phyloP scores from a whole-genome alignment of 2,888 invertebrate genomes.

The Emmelina monodactyla region DNA sequence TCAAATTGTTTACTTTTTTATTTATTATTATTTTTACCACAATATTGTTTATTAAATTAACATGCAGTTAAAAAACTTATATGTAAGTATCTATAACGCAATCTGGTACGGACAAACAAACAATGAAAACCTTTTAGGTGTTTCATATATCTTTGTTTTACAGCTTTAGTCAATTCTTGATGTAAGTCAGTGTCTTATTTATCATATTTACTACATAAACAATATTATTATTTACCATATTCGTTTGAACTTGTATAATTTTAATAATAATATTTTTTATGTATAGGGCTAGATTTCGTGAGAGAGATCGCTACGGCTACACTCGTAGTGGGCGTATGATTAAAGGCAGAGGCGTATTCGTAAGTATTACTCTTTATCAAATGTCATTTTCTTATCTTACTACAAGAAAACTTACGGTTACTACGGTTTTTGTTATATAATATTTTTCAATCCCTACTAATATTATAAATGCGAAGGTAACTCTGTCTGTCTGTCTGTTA shows the following conservation, averaged over 20 bases:
- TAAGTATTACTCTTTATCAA: slow-evolving; percentile 65
- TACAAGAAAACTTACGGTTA: too few species aligned
- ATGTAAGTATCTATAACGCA: too few species aligned
- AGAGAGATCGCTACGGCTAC: slow-evolving; percentile 52
- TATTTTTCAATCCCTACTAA: background rate
- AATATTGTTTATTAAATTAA: too few species aligned
- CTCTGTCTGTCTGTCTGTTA: too few species aligned
- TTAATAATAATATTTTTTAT: slow-evolving; percentile 3
- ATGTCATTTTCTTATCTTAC: background rate
- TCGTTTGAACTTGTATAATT: background rate
- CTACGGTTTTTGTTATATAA: background rate
- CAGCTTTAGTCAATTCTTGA: slow-evolving; percentile 36
- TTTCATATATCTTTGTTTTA: slow-evolving; percentile 19
- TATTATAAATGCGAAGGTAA: background rate
- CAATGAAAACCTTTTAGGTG: too few species aligned
- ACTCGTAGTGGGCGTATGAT: slow-evolving; percentile 84
- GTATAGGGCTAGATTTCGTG: slow-evolving; percentile 41
- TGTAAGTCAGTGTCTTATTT: slow-evolving; percentile 37
- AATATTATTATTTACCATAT: background rate
- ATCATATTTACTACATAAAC: too few species aligned
- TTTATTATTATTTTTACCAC: too few species aligned
- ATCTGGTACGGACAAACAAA: too few species aligned
- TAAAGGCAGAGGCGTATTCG: slow-evolving; percentile 91
- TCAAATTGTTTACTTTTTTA: too few species aligned
- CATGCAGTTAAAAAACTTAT: too few species aligned